Evolutionary conservation across 2,888 invertebrate genomes (phyloP).

Genomic region (Unio pictorum): DNA sequence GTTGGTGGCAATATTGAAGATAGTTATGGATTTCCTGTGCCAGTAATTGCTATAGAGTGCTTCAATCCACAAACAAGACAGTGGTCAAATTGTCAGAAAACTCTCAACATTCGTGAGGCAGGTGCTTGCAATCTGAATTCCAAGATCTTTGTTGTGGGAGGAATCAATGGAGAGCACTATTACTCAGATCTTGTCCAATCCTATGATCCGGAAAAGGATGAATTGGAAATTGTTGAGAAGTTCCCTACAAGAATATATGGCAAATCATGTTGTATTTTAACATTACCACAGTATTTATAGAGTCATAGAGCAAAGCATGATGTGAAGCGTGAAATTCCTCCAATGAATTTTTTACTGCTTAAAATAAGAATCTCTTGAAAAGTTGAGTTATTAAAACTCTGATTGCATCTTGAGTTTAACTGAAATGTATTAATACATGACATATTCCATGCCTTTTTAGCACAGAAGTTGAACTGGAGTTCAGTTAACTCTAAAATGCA

Average conservation of each 20-base stretch:
- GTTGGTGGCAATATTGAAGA: constrained; percentile 69
- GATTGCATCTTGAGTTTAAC: too few relatives aligned
- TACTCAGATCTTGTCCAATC: constrained; percentile 65
- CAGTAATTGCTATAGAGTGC: constrained; percentile 64
- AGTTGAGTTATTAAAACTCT: too few relatives aligned
- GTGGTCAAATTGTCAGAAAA: constrained; percentile 64
- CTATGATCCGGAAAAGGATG: constrained; percentile 59
- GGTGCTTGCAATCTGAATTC: constrained; percentile 61
- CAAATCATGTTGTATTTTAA: constrained; percentile 66
- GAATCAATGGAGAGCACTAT: constrained; percentile 67
- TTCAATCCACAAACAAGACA: constrained; percentile 56
- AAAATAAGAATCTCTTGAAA: too few relatives aligned
- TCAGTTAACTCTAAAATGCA: too few relatives aligned
- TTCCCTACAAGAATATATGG: constrained; percentile 66
- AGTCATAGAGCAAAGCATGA: not conserved
- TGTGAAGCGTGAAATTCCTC: not conserved
- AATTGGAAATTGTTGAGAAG: constrained; percentile 56
- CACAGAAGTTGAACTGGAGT: too few relatives aligned
- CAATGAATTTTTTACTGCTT: too few relatives aligned
- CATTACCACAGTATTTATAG: constrained; percentile 60
- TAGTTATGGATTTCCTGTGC: constrained; percentile 66
- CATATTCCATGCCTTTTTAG: too few relatives aligned
- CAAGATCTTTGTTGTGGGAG: constrained; percentile 67
- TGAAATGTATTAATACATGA: too few relatives aligned
- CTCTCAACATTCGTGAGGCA: constrained; percentile 66